phyloP scores from a whole-genome alignment of 1,140 invertebrate genomes.

The Melitaea cinxia region DNA sequence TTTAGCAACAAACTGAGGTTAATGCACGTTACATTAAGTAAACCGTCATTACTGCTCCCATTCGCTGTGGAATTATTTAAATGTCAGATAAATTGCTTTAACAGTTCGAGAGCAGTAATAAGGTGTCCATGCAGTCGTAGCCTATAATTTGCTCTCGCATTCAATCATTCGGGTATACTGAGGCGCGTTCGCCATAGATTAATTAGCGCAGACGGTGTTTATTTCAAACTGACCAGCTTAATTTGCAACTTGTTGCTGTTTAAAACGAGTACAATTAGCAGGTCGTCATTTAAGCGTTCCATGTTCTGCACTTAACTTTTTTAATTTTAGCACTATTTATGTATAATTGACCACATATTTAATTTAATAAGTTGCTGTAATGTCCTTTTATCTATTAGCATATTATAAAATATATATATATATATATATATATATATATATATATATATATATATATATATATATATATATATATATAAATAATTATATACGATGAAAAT shows the following conservation, averaged over 20 bases:
- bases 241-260: background rate
- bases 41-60: conserved; percentile 65
- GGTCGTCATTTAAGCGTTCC: background rate
- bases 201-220: conserved; percentile 30
- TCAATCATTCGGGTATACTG: conserved; percentile 70
- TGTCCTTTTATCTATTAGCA: too few relatives aligned
- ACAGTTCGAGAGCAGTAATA: conserved; percentile 76
- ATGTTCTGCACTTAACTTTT: background rate
- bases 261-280: conserved; percentile 1
- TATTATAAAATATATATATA: too few relatives aligned
- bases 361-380: too few relatives aligned
- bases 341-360: too few relatives aligned
- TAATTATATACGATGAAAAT: too few relatives aligned
- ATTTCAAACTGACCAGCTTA: conserved; percentile 5
- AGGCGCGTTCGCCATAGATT: conserved; percentile 54
- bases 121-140: conserved; percentile 68
- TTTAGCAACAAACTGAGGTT: conserved; percentile 40
- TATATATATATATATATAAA: too few relatives aligned
- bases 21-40: conserved; percentile 61
- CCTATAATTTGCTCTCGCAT: conserved; percentile 75
- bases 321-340: too few relatives aligned
- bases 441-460: too few relatives aligned
- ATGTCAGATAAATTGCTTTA: conserved; percentile 79
- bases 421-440: too few relatives aligned
- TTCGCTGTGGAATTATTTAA: conserved; percentile 76